Evolutionary conservation across 2,888 invertebrate species (phyloP).

Genomic region (Acanthosepion esculentum): DNA sequence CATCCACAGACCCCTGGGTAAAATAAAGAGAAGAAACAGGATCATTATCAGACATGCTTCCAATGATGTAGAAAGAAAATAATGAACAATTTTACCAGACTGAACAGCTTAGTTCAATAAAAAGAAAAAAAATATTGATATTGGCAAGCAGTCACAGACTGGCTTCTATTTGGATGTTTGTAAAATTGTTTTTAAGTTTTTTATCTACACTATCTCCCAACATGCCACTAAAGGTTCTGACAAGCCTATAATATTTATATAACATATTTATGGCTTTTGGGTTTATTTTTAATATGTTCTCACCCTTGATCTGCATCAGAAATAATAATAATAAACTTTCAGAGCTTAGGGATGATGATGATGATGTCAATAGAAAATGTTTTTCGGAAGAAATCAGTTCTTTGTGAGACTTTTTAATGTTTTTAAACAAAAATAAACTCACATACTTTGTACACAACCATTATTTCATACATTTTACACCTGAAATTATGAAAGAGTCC

Average conservation of each 20-base stretch:
- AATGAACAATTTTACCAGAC: background rate
- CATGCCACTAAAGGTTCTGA: background rate
- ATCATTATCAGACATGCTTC: conserved; percentile 33
- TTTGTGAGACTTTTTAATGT: too few relatives aligned
- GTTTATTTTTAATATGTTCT: too few relatives aligned
- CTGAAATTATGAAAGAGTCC: too few relatives aligned
- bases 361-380: too few relatives aligned
- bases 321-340: too few relatives aligned
- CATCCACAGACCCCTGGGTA: background rate
- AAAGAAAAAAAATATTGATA: background rate
- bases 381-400: too few relatives aligned
- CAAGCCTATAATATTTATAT: background rate
- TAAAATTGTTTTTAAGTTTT: background rate
- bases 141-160: background rate
- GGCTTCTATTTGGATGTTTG: background rate
- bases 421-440: too few relatives aligned
- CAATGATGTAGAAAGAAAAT: conserved; percentile 22
- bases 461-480: too few relatives aligned
- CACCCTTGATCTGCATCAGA: too few relatives aligned
- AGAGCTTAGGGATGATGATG: too few relatives aligned
- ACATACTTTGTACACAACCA: too few relatives aligned
- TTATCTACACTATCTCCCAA: background rate
- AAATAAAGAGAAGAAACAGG: conserved; percentile 14
- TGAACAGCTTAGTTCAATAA: background rate
- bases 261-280: background rate